These are phyloP conservation scores for Cremastinae sp. DNA, from an alignment of 2,888 invertebrate genomes.

Conservation along the genomic window DNA sequence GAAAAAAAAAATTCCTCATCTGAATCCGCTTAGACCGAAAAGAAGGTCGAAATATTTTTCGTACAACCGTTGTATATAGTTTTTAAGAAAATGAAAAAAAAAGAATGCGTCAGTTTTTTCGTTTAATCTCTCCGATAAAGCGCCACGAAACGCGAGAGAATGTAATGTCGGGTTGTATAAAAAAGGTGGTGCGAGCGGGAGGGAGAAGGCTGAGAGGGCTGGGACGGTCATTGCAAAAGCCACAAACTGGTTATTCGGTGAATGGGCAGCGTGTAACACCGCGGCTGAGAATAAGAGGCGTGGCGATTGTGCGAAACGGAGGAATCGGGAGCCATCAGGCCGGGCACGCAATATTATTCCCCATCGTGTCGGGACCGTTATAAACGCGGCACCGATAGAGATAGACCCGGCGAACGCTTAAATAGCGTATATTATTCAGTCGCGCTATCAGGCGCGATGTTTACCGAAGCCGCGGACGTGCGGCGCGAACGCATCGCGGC, in stretches of 20 bases:
- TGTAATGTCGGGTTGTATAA: neutral
- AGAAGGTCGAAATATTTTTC: too few relatives aligned
- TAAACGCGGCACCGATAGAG: conserved; percentile 40
- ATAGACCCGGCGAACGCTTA: conserved; percentile 65
- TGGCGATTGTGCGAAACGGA: conserved; percentile 60
- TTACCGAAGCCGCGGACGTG: conserved; percentile 74
- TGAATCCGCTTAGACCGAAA: too few relatives aligned
- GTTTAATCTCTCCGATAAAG: too few relatives aligned
- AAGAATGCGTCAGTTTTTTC: too few relatives aligned
- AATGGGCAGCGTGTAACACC: conserved; percentile 40
- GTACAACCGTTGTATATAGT: too few relatives aligned
- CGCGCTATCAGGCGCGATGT: conserved; percentile 73
- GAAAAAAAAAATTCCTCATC: too few relatives aligned
- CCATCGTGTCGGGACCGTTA: conserved; percentile 49
- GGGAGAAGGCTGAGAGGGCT: neutral
- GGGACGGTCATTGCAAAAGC: conserved; percentile 48
- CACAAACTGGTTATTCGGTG: conserved; percentile 57
- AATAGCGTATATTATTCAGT: conserved; percentile 79
- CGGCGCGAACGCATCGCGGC: conserved; percentile 68
- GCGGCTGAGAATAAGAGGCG: conserved; percentile 54
- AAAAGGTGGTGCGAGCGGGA: too few relatives aligned
- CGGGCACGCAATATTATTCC: conserved; percentile 41
- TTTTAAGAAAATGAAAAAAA: too few relatives aligned
- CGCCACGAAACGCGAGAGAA: too few relatives aligned
- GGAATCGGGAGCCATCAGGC: conserved; percentile 45